A percentile compares a stretch with the other conserved stretches of the same genome.
Evolutionary conservation across 2,888 invertebrate species (phyloP).

Genomic region (Galerucella nymphaeae): DNA sequence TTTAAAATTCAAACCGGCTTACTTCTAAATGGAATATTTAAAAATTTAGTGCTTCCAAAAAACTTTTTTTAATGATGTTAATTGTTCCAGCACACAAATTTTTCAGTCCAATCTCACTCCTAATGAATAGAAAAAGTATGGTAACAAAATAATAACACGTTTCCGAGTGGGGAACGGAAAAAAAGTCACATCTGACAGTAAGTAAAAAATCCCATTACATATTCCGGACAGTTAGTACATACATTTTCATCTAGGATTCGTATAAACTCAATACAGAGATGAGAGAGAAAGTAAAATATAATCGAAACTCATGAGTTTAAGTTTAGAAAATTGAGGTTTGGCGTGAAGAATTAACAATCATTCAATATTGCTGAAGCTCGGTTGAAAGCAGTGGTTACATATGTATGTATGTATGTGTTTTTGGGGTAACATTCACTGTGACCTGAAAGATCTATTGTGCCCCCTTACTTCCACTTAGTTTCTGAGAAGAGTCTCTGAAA

Average conservation of each 20-base stretch:
- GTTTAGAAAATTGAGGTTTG: not conserved
- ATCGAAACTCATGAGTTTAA: not conserved
- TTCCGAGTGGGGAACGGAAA: not conserved
- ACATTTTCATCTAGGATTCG: not conserved
- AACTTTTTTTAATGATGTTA: not conserved
- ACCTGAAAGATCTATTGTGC: too few relatives aligned
- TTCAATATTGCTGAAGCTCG: not conserved
- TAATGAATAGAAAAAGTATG: conserved; percentile 2
- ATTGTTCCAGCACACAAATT: conserved; percentile 2
- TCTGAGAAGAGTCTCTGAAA: too few relatives aligned
- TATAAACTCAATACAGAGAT: not conserved
- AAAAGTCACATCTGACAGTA: not conserved
- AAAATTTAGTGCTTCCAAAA: not conserved
- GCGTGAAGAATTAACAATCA: not conserved
- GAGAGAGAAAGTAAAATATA: not conserved
- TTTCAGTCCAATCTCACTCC: not conserved
- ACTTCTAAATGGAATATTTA: not conserved
- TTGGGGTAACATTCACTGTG: too few relatives aligned
- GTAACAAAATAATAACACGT: conserved; percentile 9
- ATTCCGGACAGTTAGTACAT: not conserved
- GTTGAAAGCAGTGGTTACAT: too few relatives aligned
- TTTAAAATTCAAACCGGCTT: not conserved
- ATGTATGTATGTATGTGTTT: too few relatives aligned
- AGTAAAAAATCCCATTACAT: conserved; percentile 3
- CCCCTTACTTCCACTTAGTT: too few relatives aligned